Conservation (phyloP, 2,113 vertebrate species). For the Centropus unirufus region DNA sequence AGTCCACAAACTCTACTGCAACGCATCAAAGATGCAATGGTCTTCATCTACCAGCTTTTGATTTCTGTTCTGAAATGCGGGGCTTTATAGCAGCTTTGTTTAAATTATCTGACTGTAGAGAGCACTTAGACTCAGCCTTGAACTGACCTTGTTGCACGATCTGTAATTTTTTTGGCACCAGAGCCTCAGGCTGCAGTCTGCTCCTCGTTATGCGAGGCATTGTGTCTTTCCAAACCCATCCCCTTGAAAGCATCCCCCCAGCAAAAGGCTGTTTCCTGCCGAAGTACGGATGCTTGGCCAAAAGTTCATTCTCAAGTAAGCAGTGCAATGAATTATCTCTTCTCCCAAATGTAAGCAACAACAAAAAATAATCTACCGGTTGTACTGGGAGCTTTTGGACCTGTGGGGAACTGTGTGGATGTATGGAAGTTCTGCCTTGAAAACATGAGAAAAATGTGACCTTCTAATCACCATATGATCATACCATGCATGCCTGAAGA, state of each 20-base stretch:
- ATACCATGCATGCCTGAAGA: not conserved
- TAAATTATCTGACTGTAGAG: constrained; percentile 1
- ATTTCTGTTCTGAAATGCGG: not conserved
- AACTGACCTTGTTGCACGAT: constrained; percentile 16
- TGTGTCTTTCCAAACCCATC: not conserved
- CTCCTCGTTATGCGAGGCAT: not conserved
- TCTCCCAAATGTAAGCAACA: not conserved
- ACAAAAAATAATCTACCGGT: not conserved
- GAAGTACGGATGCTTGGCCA: not conserved
- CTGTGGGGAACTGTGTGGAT: not conserved
- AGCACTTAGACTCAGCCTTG: constrained; percentile 27
- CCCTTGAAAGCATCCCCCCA: constrained; percentile 20
- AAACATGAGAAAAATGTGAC: constrained; percentile 50
- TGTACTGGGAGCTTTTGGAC: constrained; percentile 3
- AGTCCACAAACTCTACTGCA: not conserved
- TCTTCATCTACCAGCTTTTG: not conserved
- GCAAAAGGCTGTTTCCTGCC: constrained; percentile 5
- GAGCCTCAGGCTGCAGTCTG: not conserved
- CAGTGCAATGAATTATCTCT: not conserved
- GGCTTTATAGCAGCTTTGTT: constrained; percentile 8
- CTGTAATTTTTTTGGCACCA: not conserved
- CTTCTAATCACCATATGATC: not conserved
- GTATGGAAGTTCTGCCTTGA: not conserved
- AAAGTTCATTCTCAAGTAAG: not conserved
- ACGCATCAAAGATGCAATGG: not conserved